Conservation (phyloP, 2,888 invertebrate species). For the Polydrusus tereticollis region DNA sequence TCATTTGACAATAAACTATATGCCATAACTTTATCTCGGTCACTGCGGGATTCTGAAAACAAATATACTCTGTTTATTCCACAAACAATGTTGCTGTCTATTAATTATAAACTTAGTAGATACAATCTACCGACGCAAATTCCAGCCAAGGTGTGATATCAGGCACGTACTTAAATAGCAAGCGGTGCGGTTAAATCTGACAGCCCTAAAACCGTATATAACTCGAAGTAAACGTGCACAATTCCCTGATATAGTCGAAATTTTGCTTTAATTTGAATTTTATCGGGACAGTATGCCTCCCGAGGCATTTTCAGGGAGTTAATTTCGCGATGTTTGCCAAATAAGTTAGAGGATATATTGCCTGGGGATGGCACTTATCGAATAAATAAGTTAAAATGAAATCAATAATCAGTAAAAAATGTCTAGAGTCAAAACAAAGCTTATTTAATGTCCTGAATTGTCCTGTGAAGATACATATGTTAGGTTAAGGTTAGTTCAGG, state of each 20-base stretch:
- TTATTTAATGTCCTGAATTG: too few relatives aligned
- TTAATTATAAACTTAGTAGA: background rate
- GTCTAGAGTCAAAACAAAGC: background rate
- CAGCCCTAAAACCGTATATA: slow-evolving; percentile 10
- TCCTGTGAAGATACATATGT: too few relatives aligned
- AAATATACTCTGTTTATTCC: background rate
- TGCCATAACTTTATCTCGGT: too few relatives aligned
- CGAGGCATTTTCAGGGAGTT: background rate
- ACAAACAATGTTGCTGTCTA: background rate
- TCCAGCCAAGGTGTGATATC: slow-evolving; percentile 13
- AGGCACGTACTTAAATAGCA: slow-evolving; percentile 29
- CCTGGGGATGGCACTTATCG: background rate
- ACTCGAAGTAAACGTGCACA: slow-evolving; percentile 2
- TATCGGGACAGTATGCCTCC: slow-evolving; percentile 2
- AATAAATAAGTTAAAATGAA: background rate
- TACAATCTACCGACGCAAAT: background rate
- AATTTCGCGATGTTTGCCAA: slow-evolving; percentile 2
- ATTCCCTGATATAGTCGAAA: slow-evolving; percentile 7
- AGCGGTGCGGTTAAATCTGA: slow-evolving; percentile 15
- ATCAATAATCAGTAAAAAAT: background rate
- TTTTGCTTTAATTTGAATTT: slow-evolving; percentile 21
- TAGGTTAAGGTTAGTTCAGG: too few relatives aligned
- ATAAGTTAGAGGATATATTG: background rate
- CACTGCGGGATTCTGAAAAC: too few relatives aligned
- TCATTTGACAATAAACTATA: too few relatives aligned